Conservation (phyloP, 92 coral and sea anemone species). For the Blastomussa wellsi region DNA sequence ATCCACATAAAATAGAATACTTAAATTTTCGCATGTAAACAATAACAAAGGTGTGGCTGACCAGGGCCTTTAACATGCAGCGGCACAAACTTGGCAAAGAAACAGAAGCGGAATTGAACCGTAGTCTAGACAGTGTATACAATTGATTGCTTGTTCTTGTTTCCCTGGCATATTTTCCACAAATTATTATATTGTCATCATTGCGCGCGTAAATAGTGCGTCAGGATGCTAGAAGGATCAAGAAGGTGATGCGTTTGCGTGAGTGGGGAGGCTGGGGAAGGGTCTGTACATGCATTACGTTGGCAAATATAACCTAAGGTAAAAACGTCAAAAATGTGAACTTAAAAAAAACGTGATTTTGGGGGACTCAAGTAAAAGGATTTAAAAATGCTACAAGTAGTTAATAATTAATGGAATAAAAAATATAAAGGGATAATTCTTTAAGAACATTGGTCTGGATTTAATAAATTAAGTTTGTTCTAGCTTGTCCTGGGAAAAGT, state of each 20-base stretch:
- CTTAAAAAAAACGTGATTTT: not conserved
- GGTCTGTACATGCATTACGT: not conserved
- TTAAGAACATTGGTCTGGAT: not conserved
- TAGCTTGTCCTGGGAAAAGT: not conserved
- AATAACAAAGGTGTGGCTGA: no score
- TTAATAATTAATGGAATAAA: not conserved
- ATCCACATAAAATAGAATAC: no score
- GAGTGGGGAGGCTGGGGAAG: not conserved
- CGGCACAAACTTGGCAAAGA: no score
- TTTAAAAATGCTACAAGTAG: not conserved
- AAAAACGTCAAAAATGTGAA: not conserved
- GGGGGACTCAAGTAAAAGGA: not conserved
- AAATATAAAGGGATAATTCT: not conserved
- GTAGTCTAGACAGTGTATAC: not conserved
- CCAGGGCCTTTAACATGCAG: no score
- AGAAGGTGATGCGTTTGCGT: not conserved
- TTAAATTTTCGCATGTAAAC: no score
- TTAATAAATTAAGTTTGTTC: not conserved
- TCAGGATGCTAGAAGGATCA: not conserved
- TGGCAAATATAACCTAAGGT: not conserved
- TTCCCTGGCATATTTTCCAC: not conserved
- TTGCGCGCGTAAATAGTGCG: not conserved
- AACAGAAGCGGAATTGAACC: not conserved
- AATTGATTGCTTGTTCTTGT: no score
- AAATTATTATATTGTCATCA: not conserved